phyloP scores from a whole-genome alignment of 2,113 vertebrate species.

The Romanogobio albipinnatus region DNA sequence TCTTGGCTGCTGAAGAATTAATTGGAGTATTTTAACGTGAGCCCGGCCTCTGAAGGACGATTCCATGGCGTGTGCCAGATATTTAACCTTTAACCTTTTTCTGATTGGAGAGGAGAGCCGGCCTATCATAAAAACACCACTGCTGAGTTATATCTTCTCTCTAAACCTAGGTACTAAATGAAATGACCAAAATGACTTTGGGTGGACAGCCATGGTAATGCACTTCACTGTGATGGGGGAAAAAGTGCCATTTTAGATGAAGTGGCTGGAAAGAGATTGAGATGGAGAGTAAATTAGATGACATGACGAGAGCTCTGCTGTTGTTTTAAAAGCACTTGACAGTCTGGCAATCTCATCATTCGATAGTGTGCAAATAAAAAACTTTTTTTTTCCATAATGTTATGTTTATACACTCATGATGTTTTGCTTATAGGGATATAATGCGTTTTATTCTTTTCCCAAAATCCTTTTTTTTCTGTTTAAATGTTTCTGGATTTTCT shows the following conservation, averaged over 20 bases:
- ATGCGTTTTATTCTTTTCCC: too few species aligned
- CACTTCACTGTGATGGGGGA: constrained; percentile 37
- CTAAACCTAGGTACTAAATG: constrained; percentile 44
- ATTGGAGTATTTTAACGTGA: constrained; percentile 31
- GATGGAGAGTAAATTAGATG: neutral
- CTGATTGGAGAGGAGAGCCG: constrained; percentile 48
- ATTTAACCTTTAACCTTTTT: constrained; percentile 49
- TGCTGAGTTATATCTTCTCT: constrained; percentile 39
- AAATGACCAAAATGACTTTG: constrained; percentile 45
- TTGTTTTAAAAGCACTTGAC: neutral
- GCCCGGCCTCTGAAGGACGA: constrained; percentile 11
- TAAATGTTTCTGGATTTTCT: too few species aligned
- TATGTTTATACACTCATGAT: neutral
- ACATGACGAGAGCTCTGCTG: neutral
- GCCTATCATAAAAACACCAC: constrained; percentile 44
- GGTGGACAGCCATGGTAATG: constrained; percentile 41
- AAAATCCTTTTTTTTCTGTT: too few species aligned
- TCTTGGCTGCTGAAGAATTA: neutral
- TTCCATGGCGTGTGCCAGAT: constrained; percentile 3
- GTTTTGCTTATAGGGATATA: neutral
- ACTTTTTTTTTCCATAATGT: too few species aligned
- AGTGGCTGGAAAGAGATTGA: neutral
- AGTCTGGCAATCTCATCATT: neutral
- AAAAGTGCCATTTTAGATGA: constrained; percentile 41
- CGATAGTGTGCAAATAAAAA: neutral